Evolutionary conservation across 2,797 vertebrate species (phyloP).

Genomic region (Chaetodon trifasciatus): DNA sequence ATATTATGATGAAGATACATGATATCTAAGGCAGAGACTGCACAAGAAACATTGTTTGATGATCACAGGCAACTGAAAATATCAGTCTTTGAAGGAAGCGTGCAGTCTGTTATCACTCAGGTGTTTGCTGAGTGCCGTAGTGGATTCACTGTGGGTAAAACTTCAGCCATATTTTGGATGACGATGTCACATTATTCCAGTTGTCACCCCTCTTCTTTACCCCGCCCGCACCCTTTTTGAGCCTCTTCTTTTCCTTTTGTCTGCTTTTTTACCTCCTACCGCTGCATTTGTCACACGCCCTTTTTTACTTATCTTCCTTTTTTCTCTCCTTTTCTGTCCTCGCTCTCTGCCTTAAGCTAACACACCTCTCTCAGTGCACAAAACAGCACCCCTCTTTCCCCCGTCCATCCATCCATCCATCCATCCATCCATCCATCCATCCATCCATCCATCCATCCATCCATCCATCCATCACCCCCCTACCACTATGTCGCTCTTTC

Average conservation of each 20-base stretch:
- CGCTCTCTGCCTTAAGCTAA: slow-evolving; percentile 47
- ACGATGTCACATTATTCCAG: slow-evolving; percentile 62
- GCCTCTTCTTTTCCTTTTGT: slow-evolving; percentile 60
- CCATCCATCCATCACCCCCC: slow-evolving; percentile 69
- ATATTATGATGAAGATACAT: slow-evolving; percentile 9
- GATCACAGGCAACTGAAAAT: slow-evolving; percentile 38
- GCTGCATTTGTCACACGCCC: slow-evolving; percentile 62
- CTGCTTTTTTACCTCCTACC: slow-evolving; percentile 54
- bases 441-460: slow-evolving; percentile 49
- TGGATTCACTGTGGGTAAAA: slow-evolving; percentile 45
- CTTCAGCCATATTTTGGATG: slow-evolving; percentile 41
- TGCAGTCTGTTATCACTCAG: slow-evolving; percentile 43
- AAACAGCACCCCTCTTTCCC: slow-evolving; percentile 48
- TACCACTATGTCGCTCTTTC: slow-evolving; percentile 39
- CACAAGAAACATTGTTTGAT: not conserved
- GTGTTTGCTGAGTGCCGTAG: slow-evolving; percentile 34
- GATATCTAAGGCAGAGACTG: not conserved
- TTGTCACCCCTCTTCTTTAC: slow-evolving; percentile 51
- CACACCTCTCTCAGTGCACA: slow-evolving; percentile 55
- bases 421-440: slow-evolving; percentile 69
- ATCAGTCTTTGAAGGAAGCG: slow-evolving; percentile 22
- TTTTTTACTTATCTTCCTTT: slow-evolving; percentile 41
- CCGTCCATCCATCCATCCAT: slow-evolving; percentile 50
- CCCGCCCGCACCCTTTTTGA: slow-evolving; percentile 16
- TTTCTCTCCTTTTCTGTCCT: slow-evolving; percentile 36